Base-by-base conservation (phyloP, 2,797 vertebrate species). In the Sebastes oblongus region DNA sequence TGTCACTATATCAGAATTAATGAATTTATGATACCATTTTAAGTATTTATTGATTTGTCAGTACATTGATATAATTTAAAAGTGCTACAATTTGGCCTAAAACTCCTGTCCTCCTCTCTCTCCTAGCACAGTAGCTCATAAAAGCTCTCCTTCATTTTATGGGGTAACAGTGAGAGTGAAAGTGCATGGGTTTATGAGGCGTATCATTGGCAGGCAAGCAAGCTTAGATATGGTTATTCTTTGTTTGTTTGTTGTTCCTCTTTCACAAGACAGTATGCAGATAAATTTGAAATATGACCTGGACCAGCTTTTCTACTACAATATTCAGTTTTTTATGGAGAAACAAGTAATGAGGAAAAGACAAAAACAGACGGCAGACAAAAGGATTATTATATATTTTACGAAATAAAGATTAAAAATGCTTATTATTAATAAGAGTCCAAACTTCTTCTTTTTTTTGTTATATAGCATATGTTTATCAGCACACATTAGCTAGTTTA, bases 111-210 rank as follows among this genome's bases (percentile, higher is more conserved):
- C 16, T 22, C 61, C 18, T 55, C 20, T n/a, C 25, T 54, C 55
- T 60, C 36, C 29, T 50, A 24, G 27, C 20, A 10, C 55, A 1
- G 54, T 20, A 68, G 64, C 78, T 83, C 78, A 77, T 90, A 84
- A 91, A 92, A 77, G 22, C 76, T 91, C 75, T 85, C 84, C 84
- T 92, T 89, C 32, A 14, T 75, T 89, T 89, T 83, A 91, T 86
- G 76, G 72, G 83, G 87, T 86, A 81, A 83, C 66, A 56, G 61
- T 71, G 59, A 55, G 75, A 88, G 87, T 70, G 78, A 82, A 81
- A 77, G 82, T 78, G 87, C 83, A 75, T 16, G 20, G 46, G 6
- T 92, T 92, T 91, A 89, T 91, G 83, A 87, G 66, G 73, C 69
- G 3, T 77, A 77, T 80, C 78, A 76, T 67, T 86, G 67, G 65